Conservation (phyloP, 2,113 vertebrate genomes). For the Ondatra zibethicus region DNA sequence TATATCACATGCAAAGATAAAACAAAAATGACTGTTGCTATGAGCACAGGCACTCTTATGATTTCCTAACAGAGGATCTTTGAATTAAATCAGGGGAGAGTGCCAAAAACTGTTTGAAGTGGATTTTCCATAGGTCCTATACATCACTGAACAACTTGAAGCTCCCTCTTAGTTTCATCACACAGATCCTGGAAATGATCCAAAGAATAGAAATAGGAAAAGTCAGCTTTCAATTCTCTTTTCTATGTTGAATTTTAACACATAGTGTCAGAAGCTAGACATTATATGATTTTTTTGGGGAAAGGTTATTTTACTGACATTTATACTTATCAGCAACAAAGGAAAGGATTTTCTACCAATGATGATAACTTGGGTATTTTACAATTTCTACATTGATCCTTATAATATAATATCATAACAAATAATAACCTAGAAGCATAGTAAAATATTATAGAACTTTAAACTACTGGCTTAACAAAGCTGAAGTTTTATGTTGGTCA, state of each 20-base stretch:
- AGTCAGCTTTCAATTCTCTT: conserved; percentile 40
- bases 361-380: conserved; percentile 47
- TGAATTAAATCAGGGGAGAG: conserved; percentile 57
- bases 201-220: conserved; percentile 63
- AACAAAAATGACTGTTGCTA: conserved; percentile 4
- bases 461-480: not conserved
- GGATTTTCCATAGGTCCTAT: conserved; percentile 41
- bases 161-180: conserved; percentile 72
- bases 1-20: conserved; percentile 52
- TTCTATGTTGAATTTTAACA: conserved; percentile 45
- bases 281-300: conserved; percentile 50
- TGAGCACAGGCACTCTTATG: not conserved
- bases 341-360: conserved; percentile 30
- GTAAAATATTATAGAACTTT: not conserved
- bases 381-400: not conserved
- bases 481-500: conserved; percentile 25
- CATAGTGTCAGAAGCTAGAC: not conserved
- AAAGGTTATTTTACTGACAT: conserved; percentile 48
- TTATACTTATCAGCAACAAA: conserved; percentile 54
- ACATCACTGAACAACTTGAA: conserved; percentile 58
- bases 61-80: conserved; percentile 61
- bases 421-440: not conserved
- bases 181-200: conserved; percentile 51
- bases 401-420: not conserved
- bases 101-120: conserved; percentile 71